Evolutionary conservation across 2,113 vertebrate species (phyloP), one percentile per base, ranked within the genome.

Genomic region (Pseudopodoces humilis): DNA sequence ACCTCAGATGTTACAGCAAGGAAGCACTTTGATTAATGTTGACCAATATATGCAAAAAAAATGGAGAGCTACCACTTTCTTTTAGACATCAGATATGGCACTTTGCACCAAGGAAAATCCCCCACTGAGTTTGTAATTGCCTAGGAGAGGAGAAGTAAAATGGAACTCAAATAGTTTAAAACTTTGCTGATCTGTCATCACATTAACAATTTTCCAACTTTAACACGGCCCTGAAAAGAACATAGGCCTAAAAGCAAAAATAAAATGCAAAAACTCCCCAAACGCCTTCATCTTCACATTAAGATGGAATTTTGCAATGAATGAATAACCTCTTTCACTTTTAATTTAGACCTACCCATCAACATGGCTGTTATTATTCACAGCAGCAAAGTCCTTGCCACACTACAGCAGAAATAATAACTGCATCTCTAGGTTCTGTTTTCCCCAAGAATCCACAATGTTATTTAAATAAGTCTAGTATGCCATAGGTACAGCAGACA

Each of bases 251-350:
- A 80, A 77, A 75, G 62, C 46, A 95, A 89, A 96, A 85, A 72
- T 6, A 60, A 69, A 91, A 90, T 64, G 3, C 21, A 76, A 92
- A 91, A 69, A 12, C 14, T 76, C 24, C 67, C 35, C 46, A 53
- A 39, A 80, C 5, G n/a, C 55, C 59, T 72, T 83, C 37, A 70
- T 88, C 56, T 67, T 83, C 80, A 80, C 46, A 71, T 88, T 71
- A 81, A 77, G 82, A 85, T 78, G 65, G 78, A 90, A 82, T 94
- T 95, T 88, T 94, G 69, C 44, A 55, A 59, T 89, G 80, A 96
- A 86, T 63, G 64, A 94, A 89, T 83, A 95, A 86, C 75, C 53
- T 76, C 71, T 94, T 96, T 95, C 92, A 94, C 89, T 88, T 96
- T 85, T 89, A 80, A 97, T 96, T 94, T 96, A 93, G 64, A 35